These are phyloP conservation scores for Sylvia borin DNA, from an alignment of 2,797 vertebrate species.

Conservation along the genomic window DNA sequence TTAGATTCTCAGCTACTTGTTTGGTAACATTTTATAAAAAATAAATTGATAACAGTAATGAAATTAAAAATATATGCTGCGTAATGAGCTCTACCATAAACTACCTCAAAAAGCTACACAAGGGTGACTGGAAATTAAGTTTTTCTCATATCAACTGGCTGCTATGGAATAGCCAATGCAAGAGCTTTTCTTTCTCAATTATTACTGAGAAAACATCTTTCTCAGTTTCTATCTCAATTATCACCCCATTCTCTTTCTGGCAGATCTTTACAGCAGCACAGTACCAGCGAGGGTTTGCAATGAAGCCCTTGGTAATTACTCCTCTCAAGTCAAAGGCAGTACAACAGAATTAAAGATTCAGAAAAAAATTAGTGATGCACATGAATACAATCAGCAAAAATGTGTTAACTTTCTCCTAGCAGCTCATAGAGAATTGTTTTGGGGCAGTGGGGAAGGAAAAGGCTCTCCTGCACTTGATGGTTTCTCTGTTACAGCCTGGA, in stretches of 20 bases:
- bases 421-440: neutral
- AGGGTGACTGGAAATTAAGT: neutral
- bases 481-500: neutral
- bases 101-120: neutral
- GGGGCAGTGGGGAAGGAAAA: neutral
- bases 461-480: neutral
- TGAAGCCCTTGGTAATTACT: slow-evolving; percentile 48
- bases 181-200: neutral
- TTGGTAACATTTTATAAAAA: neutral
- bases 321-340: slow-evolving; percentile 25
- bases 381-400: slow-evolving; percentile 8
- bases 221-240: neutral
- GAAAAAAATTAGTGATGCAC: neutral
- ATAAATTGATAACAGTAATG: neutral
- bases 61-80: neutral
- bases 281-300: neutral
- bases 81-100: neutral
- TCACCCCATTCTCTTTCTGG: slow-evolving; percentile 5
- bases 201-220: neutral
- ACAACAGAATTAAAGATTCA: slow-evolving; percentile 28
- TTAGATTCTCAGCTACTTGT: neutral
- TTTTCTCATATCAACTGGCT: neutral
- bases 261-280: slow-evolving; percentile 1
- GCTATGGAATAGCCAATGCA: neutral
- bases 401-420: neutral